Evolutionary conservation across 1,140 invertebrate species (phyloP), one percentile per base, ranked within the genome.

Genomic region (Macrobrachium rosenbergii): DNA sequence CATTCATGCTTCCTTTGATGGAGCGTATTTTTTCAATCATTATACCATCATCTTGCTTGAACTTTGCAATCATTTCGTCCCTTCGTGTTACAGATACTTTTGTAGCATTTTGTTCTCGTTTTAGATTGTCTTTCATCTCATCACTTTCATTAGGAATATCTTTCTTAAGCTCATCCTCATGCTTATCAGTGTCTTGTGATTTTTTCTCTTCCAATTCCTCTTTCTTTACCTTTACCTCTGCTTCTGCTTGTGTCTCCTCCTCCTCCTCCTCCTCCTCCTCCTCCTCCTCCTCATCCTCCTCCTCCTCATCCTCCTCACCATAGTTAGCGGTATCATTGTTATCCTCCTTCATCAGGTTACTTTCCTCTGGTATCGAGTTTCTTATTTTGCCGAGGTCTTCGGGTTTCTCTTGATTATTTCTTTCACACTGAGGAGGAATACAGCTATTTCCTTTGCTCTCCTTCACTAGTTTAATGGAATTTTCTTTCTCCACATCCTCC

Each of bases 21-120:
- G 64, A 63, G 58, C 79, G 63, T 62, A 82, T 82, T 45, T 82
- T 82, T 17, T 82, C 79, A 67, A 82, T 82, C 79, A 82, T 82
- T 43, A 82, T 82, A 2, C 79, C 79, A 69, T 82, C 79, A 28
- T 82, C 79, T 52, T 82, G 79, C 43, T 69, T 72, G 64, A 82
- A 82, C 11, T 37, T 28, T 21, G 79, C 79, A 28, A 82, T 82
- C 79, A 82, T 69, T 64, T 82, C 79, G 37, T 82, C 63, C 43
- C 79, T 69, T 52, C 37, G 19, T 82, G 19, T 82, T 43, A 43
- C 43, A 12, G n/a, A 58, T 58, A 58, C 45, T 59, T 21, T 52
- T 52, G 12, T 52, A 12, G 52, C 12, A 52, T 52, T 52, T 52
- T 52, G 21, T 28, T 69, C 67, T 69, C 23, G 23, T 43, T n/a